Conservation (phyloP, 1,140 invertebrate genomes). For the Alviniconcha marisindica region DNA sequence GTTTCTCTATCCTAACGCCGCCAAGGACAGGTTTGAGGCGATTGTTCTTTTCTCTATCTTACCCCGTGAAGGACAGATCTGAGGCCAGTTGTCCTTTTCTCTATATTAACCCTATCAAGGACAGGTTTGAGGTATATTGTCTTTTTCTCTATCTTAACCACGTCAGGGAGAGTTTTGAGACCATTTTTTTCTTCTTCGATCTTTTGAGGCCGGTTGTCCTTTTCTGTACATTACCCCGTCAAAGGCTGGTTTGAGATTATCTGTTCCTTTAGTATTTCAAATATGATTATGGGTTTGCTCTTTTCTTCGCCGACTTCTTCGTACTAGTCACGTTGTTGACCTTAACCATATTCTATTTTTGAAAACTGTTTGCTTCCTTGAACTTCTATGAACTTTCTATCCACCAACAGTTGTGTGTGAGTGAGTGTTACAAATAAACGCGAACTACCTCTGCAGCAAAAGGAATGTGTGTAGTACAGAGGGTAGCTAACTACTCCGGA, state of each 20-base stretch:
- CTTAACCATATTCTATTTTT: too few species aligned
- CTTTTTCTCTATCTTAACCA: background rate
- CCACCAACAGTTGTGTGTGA: too few species aligned
- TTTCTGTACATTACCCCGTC: slow-evolving; percentile 18
- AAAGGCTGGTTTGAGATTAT: too few species aligned
- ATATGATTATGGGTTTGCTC: too few species aligned
- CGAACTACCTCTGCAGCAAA: background rate
- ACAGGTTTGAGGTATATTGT: background rate
- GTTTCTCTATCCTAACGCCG: too few species aligned
- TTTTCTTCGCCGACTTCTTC: too few species aligned
- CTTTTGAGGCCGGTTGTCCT: background rate
- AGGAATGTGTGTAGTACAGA: slow-evolving; percentile 77
- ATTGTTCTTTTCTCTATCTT: slow-evolving; percentile 7
- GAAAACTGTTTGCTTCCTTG: background rate
- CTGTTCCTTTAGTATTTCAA: too few species aligned
- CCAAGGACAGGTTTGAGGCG: slow-evolving; percentile 89
- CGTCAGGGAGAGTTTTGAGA: background rate
- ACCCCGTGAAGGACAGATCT: too few species aligned
- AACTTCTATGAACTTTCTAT: background rate
- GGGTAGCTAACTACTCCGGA: slow-evolving; percentile 90
- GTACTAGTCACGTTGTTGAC: too few species aligned
- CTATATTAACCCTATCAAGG: background rate
- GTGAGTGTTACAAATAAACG: background rate
- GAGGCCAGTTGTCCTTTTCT: too few species aligned
- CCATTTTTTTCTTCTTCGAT: background rate